Conservation (phyloP, 2,797 vertebrate species). For the Helarctos malayanus region DNA sequence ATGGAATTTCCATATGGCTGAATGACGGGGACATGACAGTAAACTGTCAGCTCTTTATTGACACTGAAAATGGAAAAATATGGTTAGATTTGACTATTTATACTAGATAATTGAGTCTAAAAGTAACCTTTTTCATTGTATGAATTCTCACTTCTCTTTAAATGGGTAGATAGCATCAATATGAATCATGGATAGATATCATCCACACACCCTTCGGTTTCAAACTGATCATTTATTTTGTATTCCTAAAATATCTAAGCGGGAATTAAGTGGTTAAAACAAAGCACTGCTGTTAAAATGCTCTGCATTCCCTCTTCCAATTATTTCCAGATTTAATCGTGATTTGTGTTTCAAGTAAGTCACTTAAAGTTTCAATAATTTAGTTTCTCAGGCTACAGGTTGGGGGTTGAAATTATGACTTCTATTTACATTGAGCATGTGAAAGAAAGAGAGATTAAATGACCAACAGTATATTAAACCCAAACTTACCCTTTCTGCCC, state of each 20-base stretch:
- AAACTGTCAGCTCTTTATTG: conserved; percentile 40
- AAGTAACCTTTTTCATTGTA: conserved; percentile 48
- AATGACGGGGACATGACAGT: neutral
- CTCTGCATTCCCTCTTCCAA: conserved; percentile 52
- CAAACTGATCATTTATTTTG: conserved; percentile 7
- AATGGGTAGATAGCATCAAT: conserved; percentile 15
- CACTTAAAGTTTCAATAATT: conserved; percentile 73
- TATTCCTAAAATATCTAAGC: conserved; percentile 54
- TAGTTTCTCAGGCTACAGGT: conserved; percentile 53
- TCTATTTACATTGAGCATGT: conserved; percentile 58
- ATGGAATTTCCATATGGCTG: conserved; percentile 22
- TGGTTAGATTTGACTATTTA: conserved; percentile 26
- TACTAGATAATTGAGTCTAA: conserved; percentile 54
- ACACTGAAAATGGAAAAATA: conserved; percentile 67
- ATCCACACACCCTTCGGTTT: conserved; percentile 18
- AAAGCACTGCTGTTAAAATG: conserved; percentile 59
- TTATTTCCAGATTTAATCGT: conserved; percentile 81
- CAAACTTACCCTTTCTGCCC: conserved; percentile 24
- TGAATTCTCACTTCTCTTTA: conserved; percentile 58
- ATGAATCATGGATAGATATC: neutral
- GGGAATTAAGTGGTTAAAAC: conserved; percentile 76
- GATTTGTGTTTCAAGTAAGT: conserved; percentile 71
- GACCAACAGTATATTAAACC: conserved; percentile 14
- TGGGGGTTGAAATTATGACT: conserved; percentile 68
- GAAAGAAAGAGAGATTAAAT: conserved; percentile 43